Evolutionary conservation across 2,888 invertebrate genomes (phyloP), one percentile per base, ranked within the genome.

Genomic region (Heliconius charithonia): DNA sequence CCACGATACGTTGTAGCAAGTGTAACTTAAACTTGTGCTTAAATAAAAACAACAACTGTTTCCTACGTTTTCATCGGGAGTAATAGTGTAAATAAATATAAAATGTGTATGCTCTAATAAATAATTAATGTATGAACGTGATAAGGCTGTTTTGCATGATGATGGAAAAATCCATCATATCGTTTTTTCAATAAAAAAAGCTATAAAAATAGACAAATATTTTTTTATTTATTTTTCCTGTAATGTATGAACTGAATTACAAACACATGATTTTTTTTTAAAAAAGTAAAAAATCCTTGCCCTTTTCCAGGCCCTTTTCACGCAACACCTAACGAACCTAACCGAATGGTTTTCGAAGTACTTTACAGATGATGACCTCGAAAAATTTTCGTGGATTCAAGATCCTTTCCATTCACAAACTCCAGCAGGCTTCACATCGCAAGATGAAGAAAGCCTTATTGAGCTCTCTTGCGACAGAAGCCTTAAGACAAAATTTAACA

Each of bases 1-100:
- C 78, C 25, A 78, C 67, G 59, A 74, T 74, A 19, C 37, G 67
- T 56, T 78, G 74, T 67, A 67, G 32, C 73, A 78, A 78, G 73
- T 78, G 78, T 67, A 41, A 41, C 67, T 41, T 67, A 37, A 67
- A 67, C n/a, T 67, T 77, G 67, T 67, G 67, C 67, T 41, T 69
- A 41, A 69, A 69, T n/a, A 69, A 69, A 69, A 69, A 69, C 45
- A 69, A 69, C 45, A 69, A 69, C 69, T 69, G 69, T 69, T 69
- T 69, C 65, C 32, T 63, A 63, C 63, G 65, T 65, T 65, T 65
- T 65, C 65, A 65, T 65, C 65, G 65, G 65, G 65, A 65, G 65
- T 65, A 65, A 65, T 32, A 65, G 65, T 65, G 65, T 65, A 65
- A 65, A 65, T 65, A 65, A 65, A 65, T 65, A 65, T 65, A 65